Conservation (phyloP, 2,797 vertebrate genomes). For the Linurgus olivaceus region DNA sequence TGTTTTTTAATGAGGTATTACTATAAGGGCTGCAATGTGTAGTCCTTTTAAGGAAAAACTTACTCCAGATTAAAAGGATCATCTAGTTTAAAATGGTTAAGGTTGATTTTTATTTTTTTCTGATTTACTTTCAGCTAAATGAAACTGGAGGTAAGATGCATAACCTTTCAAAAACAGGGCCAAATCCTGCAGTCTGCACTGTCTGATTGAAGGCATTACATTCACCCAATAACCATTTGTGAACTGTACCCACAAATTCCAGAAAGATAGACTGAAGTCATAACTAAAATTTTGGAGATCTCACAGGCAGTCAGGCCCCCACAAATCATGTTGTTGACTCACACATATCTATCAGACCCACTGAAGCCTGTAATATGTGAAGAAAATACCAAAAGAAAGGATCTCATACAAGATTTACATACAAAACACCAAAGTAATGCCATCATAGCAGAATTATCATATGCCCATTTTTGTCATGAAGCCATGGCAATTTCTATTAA, state of each 20-base stretch:
- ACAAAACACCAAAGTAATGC: not conserved
- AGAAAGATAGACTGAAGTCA: not conserved
- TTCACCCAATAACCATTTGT: not conserved
- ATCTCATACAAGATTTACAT: not conserved
- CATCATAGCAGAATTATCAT: not conserved
- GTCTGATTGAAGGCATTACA: not conserved
- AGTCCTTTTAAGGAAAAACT: constrained; percentile 21
- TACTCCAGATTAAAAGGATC: constrained; percentile 65
- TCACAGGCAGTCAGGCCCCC: not conserved
- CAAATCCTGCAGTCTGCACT: not conserved
- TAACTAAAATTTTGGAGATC: not conserved
- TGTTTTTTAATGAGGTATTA: constrained; percentile 46
- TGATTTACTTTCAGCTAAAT: constrained; percentile 41
- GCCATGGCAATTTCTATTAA: not conserved
- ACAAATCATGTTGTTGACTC: not conserved
- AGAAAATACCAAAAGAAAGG: not conserved
- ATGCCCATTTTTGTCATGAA: not conserved
- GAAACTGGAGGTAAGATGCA: not conserved
- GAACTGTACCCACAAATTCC: not conserved
- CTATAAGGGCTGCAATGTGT: not conserved
- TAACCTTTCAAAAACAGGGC: not conserved
- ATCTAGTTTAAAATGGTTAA: constrained; percentile 33
- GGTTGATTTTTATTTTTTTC: not conserved
- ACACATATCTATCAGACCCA: not conserved
- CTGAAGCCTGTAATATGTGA: not conserved